These are phyloP conservation scores for Himantopus leucocephalus DNA, from an alignment of 2,113 vertebrate genomes.

Conservation along the genomic window DNA sequence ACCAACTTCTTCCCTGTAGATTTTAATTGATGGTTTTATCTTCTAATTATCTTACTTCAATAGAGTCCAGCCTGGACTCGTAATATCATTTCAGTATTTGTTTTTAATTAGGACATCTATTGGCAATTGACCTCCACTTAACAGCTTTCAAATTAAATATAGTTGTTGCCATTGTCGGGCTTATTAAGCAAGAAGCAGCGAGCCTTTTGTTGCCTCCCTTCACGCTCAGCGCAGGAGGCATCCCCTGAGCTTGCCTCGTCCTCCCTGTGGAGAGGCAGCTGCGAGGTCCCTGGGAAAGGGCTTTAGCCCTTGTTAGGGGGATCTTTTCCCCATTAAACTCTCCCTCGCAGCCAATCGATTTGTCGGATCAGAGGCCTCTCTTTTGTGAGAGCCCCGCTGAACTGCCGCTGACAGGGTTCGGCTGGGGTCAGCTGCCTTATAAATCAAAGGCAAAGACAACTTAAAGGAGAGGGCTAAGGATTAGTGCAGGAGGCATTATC, in stretches of 20 bases:
- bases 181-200: not conserved
- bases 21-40: slow-evolving; percentile 13
- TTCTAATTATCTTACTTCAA: slow-evolving; percentile 29
- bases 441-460: slow-evolving; percentile 63
- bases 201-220: not conserved
- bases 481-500: slow-evolving; percentile 36
- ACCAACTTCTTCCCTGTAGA: not conserved
- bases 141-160: slow-evolving; percentile 33
- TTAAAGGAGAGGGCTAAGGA: slow-evolving; percentile 21
- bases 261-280: not conserved
- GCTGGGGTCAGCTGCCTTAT: slow-evolving; percentile 53
- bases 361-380: slow-evolving; percentile 62
- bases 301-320: slow-evolving; percentile 46
- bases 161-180: not conserved
- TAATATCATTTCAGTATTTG: slow-evolving; percentile 52
- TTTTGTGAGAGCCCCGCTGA: slow-evolving; percentile 58
- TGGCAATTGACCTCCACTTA: slow-evolving; percentile 65
- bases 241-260: not conserved
- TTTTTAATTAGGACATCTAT: slow-evolving; percentile 63
- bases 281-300: not conserved
- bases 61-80: not conserved
- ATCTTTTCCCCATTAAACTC: slow-evolving; percentile 42
- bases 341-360: slow-evolving; percentile 57
- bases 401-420: slow-evolving; percentile 63
- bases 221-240: not conserved